A percentile compares a stretch with the other conserved stretches of the same genome.
Conservation (phyloP, 2,797 vertebrate genomes). For the Siniperca scherzeri region DNA sequence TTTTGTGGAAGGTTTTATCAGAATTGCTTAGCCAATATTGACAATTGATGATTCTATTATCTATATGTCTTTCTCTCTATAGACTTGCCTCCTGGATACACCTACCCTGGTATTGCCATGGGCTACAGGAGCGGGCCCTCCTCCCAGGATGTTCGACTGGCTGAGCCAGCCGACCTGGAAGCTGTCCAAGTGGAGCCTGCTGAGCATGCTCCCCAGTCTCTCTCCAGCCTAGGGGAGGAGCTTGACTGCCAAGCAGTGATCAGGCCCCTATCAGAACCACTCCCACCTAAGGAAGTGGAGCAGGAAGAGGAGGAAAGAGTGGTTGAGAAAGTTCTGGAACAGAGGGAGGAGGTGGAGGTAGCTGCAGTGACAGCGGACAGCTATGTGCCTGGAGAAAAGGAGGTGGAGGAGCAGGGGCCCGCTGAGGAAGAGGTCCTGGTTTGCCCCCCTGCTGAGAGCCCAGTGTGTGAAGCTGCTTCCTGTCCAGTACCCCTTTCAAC, state of each 20-base stretch:
- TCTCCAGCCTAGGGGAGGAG: slow-evolving; percentile 84
- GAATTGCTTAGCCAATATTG: background rate
- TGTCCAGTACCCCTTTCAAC: slow-evolving; percentile 71
- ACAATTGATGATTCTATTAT: slow-evolving; percentile 13
- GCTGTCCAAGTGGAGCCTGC: slow-evolving; percentile 90
- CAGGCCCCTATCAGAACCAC: slow-evolving; percentile 76
- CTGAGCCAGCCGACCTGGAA: slow-evolving; percentile 90
- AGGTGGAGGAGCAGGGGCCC: slow-evolving; percentile 59
- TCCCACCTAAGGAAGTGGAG: slow-evolving; percentile 71
- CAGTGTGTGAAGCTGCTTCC: slow-evolving; percentile 74
- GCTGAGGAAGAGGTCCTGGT: slow-evolving; percentile 77
- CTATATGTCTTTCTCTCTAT: slow-evolving; percentile 41
- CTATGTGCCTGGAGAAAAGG: slow-evolving; percentile 73
- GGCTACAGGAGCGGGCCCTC: slow-evolving; percentile 88
- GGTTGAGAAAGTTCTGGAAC: slow-evolving; percentile 61
- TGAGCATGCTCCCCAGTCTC: slow-evolving; percentile 88
- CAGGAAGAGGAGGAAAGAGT: slow-evolving; percentile 64
- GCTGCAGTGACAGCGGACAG: slow-evolving; percentile 62
- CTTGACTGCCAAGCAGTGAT: slow-evolving; percentile 80
- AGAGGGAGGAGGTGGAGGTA: slow-evolving; percentile 67
- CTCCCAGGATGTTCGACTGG: slow-evolving; percentile 85
- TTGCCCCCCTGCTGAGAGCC: slow-evolving; percentile 75
- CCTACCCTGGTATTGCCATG: slow-evolving; percentile 86
- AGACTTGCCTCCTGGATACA: slow-evolving; percentile 92
- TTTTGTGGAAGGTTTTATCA: background rate